These are phyloP conservation scores for Pomatorhinus ruficollis DNA, from an alignment of 2,113 vertebrate genomes.

Conservation along the genomic window DNA sequence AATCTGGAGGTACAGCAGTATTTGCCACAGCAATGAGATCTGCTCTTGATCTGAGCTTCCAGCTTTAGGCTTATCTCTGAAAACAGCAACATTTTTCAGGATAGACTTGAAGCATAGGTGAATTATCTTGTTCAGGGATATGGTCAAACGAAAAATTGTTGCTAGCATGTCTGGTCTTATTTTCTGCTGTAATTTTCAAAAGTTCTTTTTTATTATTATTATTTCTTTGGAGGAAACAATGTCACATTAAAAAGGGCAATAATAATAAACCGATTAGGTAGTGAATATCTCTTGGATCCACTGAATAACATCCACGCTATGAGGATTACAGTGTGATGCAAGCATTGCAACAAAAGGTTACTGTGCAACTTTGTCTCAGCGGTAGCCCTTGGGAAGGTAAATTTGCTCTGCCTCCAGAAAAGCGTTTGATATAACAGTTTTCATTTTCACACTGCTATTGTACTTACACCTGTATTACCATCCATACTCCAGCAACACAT, in stretches of 20 bases:
- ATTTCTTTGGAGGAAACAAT: neutral
- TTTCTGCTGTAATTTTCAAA: neutral
- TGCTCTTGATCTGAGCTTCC: neutral
- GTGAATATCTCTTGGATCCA: neutral
- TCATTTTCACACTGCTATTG: neutral
- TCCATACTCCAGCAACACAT: neutral
- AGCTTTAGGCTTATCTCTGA: slow-evolving; percentile 5
- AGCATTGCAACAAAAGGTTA: neutral
- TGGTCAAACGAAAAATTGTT: neutral
- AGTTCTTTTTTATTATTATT: neutral
- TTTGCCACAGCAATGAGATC: neutral
- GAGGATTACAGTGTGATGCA: neutral
- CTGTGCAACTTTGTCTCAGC: neutral
- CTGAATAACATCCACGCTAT: neutral
- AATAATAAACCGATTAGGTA: neutral
- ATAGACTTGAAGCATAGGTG: neutral
- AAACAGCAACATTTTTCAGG: neutral
- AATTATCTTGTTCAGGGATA: neutral
- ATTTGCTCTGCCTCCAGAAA: neutral
- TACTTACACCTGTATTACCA: neutral
- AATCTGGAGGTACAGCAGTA: neutral
- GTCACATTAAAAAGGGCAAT: neutral
- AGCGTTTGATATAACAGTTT: neutral
- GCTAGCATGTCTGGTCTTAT: neutral
- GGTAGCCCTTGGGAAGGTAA: neutral